A percentile compares a stretch with the other conserved stretches of the same genome.
Conservation (phyloP, 2,888 invertebrate species). For the Agriopis aurantiaria region DNA sequence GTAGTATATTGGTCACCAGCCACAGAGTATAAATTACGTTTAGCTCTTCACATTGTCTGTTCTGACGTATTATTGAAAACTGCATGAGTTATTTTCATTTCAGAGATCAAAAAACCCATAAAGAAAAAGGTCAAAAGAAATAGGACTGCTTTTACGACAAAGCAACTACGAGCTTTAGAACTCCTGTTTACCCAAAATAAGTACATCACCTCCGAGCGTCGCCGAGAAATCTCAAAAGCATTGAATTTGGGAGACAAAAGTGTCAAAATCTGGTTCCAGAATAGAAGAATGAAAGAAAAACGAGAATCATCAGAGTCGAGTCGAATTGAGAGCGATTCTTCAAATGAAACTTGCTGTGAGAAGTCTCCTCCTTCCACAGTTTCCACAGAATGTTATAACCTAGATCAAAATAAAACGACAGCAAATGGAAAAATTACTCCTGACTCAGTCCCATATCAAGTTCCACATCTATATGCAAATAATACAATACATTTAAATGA, state of each 20-base stretch:
- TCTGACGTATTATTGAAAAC: neutral
- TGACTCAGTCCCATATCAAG: conserved; percentile 4
- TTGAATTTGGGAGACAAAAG: conserved; percentile 89
- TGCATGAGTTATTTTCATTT: conserved; percentile 27
- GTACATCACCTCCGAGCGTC: conserved; percentile 88
- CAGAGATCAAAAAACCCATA: conserved; percentile 57
- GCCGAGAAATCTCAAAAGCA: conserved; percentile 88
- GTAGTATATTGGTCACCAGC: no score
- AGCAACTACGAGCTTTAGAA: conserved; percentile 90
- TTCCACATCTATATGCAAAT: neutral
- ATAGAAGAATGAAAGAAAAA: conserved; percentile 91
- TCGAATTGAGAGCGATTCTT: conserved; percentile 52
- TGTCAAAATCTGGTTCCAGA: conserved; percentile 95
- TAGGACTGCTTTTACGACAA: conserved; percentile 91
- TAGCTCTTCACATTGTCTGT: no score
- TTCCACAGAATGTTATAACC: conserved; percentile 2
- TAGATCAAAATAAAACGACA: neutral
- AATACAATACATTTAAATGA: conserved; percentile 1
- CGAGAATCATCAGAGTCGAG: conserved; percentile 77
- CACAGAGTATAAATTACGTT: no score
- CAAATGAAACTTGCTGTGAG: conserved; percentile 47
- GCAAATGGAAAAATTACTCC: neutral
- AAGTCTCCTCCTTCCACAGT: neutral
- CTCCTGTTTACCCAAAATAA: conserved; percentile 72
- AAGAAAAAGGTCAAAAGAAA: conserved; percentile 85